Base-by-base conservation (phyloP, 2,888 invertebrate species). In the Drosophila recens region DNA sequence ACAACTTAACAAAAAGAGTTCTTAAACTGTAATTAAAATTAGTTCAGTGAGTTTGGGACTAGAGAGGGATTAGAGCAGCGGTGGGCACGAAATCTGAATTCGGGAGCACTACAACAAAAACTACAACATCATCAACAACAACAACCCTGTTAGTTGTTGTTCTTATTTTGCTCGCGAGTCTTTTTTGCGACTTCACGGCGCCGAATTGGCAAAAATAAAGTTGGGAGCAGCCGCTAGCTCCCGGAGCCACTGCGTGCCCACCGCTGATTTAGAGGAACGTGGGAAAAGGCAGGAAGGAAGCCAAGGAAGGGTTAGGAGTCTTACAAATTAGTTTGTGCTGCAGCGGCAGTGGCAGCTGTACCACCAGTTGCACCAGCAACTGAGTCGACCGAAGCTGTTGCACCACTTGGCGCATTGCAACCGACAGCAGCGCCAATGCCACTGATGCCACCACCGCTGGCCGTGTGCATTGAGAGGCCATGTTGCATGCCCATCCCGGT, bases 271-370 rank as follows among this genome's bases (percentile, higher is more conserved):
- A 36, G 23, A 13, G n/a, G 1, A 1, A 40, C 6, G 5, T 4
- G 8, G 11, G 3, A 20, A 3, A 3, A 20, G 3, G 20, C 3
- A 2, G 8, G 11, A 20, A 20, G 2, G 20, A 20, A 20, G 20
- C 3, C 20, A 3, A 20, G 3, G 36, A 5, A n/a, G 23, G 20
- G 4, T 2, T 9, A 2, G 9, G 17, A 13, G n/a, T 33, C 70
- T 90, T 90, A 89, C 68, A 89, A 85, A 74, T 90, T 90, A 36
- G 89, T 76, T 61, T 87, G 71, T 17, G 58, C 40, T 5, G 10
- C 17, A 8, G 27, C 36, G 11, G 20, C 46, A n/a, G 43, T 20
- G 4, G 48, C 40, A 1, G 33, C 42, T 2, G 27, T 6, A 6
- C 40, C 13, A 17, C 46, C 27, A 34, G 13, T 3, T 11, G 49